Evolutionary conservation across 2,797 vertebrate species (phyloP).

Genomic region (Chelon labrosus): DNA sequence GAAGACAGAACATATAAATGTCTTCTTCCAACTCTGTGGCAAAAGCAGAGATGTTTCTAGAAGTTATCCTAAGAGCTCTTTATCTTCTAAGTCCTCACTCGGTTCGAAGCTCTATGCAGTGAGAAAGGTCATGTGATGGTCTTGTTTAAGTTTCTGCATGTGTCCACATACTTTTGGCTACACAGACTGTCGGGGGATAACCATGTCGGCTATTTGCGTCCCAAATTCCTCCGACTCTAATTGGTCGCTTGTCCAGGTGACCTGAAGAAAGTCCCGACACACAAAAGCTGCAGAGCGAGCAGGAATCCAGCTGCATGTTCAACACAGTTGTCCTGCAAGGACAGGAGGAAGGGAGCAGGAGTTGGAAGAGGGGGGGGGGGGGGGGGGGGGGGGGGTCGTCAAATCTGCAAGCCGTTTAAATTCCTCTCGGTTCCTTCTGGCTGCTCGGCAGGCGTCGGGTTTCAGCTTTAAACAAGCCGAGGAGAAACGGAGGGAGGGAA

Average conservation of each 20-base stretch:
- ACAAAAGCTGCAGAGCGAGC: constrained; percentile 10
- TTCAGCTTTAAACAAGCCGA: constrained; percentile 53
- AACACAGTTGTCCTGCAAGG: constrained; percentile 17
- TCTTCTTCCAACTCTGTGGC: no score
- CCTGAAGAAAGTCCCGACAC: background rate
- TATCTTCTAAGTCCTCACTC: no score
- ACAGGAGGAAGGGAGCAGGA: background rate
- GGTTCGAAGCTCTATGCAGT: background rate
- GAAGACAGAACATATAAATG: no score
- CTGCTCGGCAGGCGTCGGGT: constrained; percentile 61
- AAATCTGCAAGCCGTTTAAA: constrained; percentile 70
- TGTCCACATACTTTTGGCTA: background rate
- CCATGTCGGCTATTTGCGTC: background rate
- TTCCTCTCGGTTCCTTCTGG: constrained; percentile 57
- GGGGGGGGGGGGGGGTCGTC: background rate
- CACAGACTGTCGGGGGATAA: background rate
- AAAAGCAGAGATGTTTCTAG: no score
- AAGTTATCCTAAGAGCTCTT: no score
- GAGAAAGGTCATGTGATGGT: background rate
- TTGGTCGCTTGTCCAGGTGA: background rate
- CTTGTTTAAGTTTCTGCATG: background rate
- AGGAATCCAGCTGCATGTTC: background rate
- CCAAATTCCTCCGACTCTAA: constrained; percentile 2
- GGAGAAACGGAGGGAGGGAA: background rate
- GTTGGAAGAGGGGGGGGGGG: no score